Evolutionary conservation across 2,113 vertebrate genomes (phyloP).

Genomic region (Salvelinus alpinus): DNA sequence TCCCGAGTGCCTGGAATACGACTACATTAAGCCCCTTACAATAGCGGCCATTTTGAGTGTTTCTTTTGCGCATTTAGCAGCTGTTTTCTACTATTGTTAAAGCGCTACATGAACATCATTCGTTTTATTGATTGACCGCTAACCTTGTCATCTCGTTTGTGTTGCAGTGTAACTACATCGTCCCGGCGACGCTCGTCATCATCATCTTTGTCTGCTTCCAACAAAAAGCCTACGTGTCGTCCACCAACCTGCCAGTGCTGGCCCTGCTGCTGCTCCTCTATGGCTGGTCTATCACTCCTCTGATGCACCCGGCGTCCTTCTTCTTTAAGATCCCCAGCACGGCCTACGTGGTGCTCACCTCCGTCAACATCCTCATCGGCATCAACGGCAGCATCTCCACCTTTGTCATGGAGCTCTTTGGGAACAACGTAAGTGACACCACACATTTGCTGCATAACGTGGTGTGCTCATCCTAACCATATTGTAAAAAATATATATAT

Average conservation of each 20-base stretch:
- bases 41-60: not conserved
- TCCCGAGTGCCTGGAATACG: too few relatives aligned
- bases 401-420: slow-evolving; percentile 96
- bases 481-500: too few relatives aligned
- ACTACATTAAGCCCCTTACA: too few relatives aligned
- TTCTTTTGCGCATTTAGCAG: not conserved
- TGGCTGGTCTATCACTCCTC: slow-evolving; percentile 98
- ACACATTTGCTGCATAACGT: too few relatives aligned
- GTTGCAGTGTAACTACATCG: slow-evolving; percentile 91
- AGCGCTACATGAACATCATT: not conserved
- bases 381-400: slow-evolving; percentile 97
- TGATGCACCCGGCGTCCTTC: slow-evolving; percentile 98
- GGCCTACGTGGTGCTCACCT: slow-evolving; percentile 94
- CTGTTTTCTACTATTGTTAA: not conserved
- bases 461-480: not conserved
- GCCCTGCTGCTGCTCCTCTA: slow-evolving; percentile 93
- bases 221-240: slow-evolving; percentile 97
- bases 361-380: slow-evolving; percentile 97
- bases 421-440: slow-evolving; percentile 80
- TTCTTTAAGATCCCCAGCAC: slow-evolving; percentile 96
- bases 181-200: slow-evolving; percentile 89
- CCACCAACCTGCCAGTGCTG: slow-evolving; percentile 90
- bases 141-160: slow-evolving; percentile 29
- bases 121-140: not conserved
- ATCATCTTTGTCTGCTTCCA: slow-evolving; percentile 98